Conservation (phyloP, 1,140 invertebrate genomes). For the Hylaeus anthracinus region DNA sequence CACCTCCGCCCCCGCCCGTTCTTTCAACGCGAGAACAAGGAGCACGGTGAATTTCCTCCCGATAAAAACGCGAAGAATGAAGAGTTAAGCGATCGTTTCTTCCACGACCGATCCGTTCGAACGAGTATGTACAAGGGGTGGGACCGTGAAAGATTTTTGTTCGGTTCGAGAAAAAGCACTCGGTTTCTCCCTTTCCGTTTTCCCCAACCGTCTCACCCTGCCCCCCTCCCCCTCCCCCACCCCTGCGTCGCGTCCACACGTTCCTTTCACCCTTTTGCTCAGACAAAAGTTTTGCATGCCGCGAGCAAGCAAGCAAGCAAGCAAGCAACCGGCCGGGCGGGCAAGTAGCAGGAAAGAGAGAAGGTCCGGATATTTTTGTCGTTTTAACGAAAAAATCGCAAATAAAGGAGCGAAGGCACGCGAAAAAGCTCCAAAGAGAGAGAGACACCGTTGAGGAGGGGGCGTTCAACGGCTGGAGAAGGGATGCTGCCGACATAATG, state of each 20-base stretch:
- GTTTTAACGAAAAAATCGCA: conserved; percentile 58
- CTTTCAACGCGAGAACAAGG: conserved; percentile 30
- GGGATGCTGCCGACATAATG: conserved; percentile 66
- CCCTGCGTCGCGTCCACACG: conserved; percentile 10
- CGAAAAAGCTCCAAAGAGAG: conserved; percentile 31
- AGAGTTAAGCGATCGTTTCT: conserved; percentile 63
- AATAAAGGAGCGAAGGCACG: conserved; percentile 59
- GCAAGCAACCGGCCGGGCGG: neutral
- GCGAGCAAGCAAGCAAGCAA: conserved; percentile 38
- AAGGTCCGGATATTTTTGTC: conserved; percentile 55
- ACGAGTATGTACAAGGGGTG: conserved; percentile 5
- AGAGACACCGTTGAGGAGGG: neutral
- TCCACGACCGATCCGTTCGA: conserved; percentile 51
- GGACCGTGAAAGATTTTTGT: conserved; percentile 47
- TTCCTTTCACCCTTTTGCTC: conserved; percentile 36
- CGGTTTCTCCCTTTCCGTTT: neutral
- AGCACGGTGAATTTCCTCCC: conserved; percentile 33
- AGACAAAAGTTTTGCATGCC: conserved; percentile 49
- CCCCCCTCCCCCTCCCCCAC: neutral
- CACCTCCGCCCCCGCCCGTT: no score
- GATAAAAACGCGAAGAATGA: conserved; percentile 44
- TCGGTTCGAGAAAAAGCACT: conserved; percentile 24
- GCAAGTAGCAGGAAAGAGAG: conserved; percentile 10
- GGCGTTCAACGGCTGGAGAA: conserved; percentile 33
- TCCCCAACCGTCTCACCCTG: neutral